phyloP scores from a whole-genome alignment of 2,113 vertebrate species.

The Colossoma macropomum region DNA sequence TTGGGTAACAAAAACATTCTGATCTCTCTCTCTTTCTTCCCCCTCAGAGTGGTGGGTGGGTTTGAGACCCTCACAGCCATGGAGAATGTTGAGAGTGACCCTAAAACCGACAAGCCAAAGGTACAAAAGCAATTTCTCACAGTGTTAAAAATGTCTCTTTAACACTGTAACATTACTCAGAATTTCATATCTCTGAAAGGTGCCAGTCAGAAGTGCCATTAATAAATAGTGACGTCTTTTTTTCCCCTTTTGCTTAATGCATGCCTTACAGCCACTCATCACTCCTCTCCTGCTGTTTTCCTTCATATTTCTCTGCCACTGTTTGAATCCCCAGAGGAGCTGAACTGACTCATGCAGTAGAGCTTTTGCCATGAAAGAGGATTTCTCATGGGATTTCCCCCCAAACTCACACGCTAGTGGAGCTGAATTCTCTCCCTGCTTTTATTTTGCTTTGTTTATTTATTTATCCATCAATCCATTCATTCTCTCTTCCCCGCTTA shows the following conservation, averaged over 20 bases:
- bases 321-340: neutral
- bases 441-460: neutral
- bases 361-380: slow-evolving; percentile 13
- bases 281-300: neutral
- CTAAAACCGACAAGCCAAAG: slow-evolving; percentile 95
- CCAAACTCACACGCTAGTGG: neutral
- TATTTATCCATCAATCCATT: neutral
- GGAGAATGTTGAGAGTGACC: slow-evolving; percentile 94
- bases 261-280: neutral
- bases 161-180: neutral
- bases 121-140: slow-evolving; percentile 64
- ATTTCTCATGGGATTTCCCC: slow-evolving; percentile 16
- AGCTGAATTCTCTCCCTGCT: neutral
- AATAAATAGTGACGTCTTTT: neutral
- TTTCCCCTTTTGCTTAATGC: neutral
- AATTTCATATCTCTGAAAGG: neutral
- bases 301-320: neutral
- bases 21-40: neutral
- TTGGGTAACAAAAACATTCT: neutral
- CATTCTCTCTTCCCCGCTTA: neutral
- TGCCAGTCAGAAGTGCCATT: neutral
- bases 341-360: neutral
- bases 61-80: slow-evolving; percentile 94
- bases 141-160: no score
- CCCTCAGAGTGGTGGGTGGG: slow-evolving; percentile 90